These are phyloP conservation scores for Nesogale talazaci DNA, from an alignment of 2,113 vertebrate genomes.

Conservation along the genomic window DNA sequence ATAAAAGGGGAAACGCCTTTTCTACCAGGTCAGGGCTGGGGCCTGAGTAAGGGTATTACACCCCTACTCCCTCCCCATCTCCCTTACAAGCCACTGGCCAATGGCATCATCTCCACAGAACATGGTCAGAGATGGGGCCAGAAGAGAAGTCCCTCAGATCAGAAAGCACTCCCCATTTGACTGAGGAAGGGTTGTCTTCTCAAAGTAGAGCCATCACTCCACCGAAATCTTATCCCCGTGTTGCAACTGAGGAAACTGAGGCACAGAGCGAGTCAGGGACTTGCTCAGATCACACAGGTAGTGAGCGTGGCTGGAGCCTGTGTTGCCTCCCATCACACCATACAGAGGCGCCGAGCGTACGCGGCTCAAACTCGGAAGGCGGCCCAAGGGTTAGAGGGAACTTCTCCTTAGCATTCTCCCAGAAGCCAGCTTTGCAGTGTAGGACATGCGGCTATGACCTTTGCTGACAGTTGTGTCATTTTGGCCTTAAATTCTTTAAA, in stretches of 20 bases:
- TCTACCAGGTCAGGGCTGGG: background rate
- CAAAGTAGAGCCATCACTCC: too few relatives aligned
- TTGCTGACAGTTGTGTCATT: background rate
- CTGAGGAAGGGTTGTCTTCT: too few relatives aligned
- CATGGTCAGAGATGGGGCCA: too few relatives aligned
- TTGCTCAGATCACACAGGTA: constrained; percentile 20
- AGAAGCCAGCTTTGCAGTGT: background rate
- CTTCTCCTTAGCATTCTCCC: background rate
- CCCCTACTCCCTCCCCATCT: background rate
- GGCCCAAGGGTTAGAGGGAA: background rate
- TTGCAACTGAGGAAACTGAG: constrained; percentile 60
- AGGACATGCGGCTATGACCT: background rate
- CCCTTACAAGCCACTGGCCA: background rate
- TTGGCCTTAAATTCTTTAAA: constrained; percentile 35
- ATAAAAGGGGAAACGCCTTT: background rate
- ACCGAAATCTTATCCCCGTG: background rate
- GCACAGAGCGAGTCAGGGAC: constrained; percentile 8
- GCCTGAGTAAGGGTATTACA: too few relatives aligned
- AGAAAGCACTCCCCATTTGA: too few relatives aligned
- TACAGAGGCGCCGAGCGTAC: background rate
- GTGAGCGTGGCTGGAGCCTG: constrained; percentile 6
- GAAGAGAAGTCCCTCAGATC: too few relatives aligned
- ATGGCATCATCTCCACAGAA: background rate
- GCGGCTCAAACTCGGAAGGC: background rate
- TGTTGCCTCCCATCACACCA: background rate